phyloP scores from a whole-genome alignment of 2,113 vertebrate species.

The Antennarius striatus region DNA sequence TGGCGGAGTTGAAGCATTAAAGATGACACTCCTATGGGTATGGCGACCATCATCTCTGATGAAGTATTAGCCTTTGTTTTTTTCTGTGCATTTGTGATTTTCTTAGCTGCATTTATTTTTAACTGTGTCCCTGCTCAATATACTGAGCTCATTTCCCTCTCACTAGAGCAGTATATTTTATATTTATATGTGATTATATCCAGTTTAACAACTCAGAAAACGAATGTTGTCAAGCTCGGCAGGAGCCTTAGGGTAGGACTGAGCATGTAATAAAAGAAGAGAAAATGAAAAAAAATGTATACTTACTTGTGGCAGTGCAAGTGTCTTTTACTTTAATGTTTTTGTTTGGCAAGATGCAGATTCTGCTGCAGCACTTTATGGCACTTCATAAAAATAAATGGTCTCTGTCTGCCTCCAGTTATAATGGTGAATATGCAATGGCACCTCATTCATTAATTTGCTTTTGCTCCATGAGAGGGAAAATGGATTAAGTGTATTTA shows the following conservation, averaged over 20 bases:
- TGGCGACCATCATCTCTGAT: background rate
- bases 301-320: background rate
- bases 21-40: background rate
- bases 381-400: slow-evolving; percentile 72
- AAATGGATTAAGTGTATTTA: slow-evolving; percentile 71
- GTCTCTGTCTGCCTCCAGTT: slow-evolving; percentile 61
- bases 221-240: slow-evolving; percentile 45
- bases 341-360: slow-evolving; percentile 32
- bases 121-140: too few species aligned
- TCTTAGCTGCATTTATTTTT: slow-evolving; percentile 2
- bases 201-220: slow-evolving; percentile 60
- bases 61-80: too few species aligned
- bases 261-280: slow-evolving; percentile 2
- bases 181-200: too few species aligned
- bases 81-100: background rate
- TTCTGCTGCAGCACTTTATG: slow-evolving; percentile 36
- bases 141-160: too few species aligned
- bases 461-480: slow-evolving; percentile 50
- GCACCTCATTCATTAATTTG: slow-evolving; percentile 65
- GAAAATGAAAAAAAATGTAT: background rate
- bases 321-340: slow-evolving; percentile 7
- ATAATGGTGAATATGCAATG: slow-evolving; percentile 58
- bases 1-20: slow-evolving; percentile 6
- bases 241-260: slow-evolving; percentile 32
- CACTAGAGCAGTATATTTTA: too few species aligned